Base-by-base conservation (phyloP, 2,888 invertebrate species). In the Drosophila nr. medialis region DNA sequence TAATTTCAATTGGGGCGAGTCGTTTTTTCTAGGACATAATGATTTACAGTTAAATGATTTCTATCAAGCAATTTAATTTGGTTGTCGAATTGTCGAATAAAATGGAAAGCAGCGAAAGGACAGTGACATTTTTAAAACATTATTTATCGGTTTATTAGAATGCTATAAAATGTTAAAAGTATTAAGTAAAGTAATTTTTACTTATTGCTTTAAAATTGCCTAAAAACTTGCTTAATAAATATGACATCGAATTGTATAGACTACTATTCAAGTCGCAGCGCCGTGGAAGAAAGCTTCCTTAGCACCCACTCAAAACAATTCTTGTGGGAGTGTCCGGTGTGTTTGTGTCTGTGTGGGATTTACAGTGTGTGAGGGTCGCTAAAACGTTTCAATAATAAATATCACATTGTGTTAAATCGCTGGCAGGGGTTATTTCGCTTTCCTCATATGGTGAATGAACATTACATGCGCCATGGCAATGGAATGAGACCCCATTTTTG, bases 401-500 rank as follows among this genome's bases (percentile, higher is more conserved):
- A 88, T 88, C 88, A 88, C 88, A 88, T 77, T 81, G 74, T 79
- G 66, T 89, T 75, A 73, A 70, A 80, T 81, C 74, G 78, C 75
- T 80, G 86, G 84, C 88, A 80, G 77, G 72, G 72, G 27, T 48
- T 36, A 38, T 15, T 40, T 21, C 27, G 32, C 6, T 30, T 24
- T 51, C 27, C 8, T 38, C 45, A 10, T 29, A 24, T 21, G 24
- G 21, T 66, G 56, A 60, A 63, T 27, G 15, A 21, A 49, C 64
- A 58, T 73, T 87, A 92, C 63, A 90, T 72, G 74, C 87, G 91
- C 93, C 93, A 93, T 54, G 92, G 92, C 81, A 93, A 72, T 45
- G 92, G 92, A 71, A 93, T 84, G 2, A 93, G 78, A 21, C 91
- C 93, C 93, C 93, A 93, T 78, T 90, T 92, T 55, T 93, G 93